A percentile compares a stretch with the other conserved stretches of the same genome.
Conservation (phyloP, 2,888 invertebrate species). For the Periphyllus acericola region DNA sequence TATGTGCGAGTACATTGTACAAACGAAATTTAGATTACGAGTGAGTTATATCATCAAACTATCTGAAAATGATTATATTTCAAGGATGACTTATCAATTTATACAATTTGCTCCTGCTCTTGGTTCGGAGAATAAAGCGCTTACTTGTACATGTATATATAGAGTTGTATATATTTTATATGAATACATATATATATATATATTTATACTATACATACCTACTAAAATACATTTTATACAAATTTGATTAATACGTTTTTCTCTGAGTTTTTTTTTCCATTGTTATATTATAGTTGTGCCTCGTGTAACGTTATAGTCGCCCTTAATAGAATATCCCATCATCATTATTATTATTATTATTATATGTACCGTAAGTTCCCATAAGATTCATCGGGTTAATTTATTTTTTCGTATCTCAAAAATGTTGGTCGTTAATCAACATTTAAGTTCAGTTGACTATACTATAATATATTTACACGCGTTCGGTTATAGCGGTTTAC, state of each 20-base stretch:
- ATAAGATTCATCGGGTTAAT: neutral
- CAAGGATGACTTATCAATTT: neutral
- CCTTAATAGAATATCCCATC: slow-evolving; percentile 22
- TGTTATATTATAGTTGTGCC: neutral
- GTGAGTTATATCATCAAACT: too few species aligned
- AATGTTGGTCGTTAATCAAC: neutral
- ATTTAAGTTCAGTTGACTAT: neutral
- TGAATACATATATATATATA: neutral
- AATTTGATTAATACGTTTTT: slow-evolving; percentile 25
- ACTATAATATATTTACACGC: neutral
- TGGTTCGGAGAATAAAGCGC: neutral
- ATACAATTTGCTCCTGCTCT: neutral
- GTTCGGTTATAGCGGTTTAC: neutral
- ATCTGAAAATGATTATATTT: neutral
- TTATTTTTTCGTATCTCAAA: neutral
- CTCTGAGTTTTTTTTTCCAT: neutral
- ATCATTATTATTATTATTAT: slow-evolving; percentile 10
- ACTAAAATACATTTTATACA: too few species aligned
- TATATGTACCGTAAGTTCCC: neutral
- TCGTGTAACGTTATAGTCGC: neutral
- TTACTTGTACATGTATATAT: too few species aligned
- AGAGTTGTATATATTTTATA: neutral
- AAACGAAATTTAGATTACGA: too few species aligned
- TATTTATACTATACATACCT: too few species aligned
- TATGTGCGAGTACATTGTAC: too few species aligned